Evolutionary conservation across 2,888 invertebrate genomes (phyloP).

Genomic region (Scaptomyza parva): DNA sequence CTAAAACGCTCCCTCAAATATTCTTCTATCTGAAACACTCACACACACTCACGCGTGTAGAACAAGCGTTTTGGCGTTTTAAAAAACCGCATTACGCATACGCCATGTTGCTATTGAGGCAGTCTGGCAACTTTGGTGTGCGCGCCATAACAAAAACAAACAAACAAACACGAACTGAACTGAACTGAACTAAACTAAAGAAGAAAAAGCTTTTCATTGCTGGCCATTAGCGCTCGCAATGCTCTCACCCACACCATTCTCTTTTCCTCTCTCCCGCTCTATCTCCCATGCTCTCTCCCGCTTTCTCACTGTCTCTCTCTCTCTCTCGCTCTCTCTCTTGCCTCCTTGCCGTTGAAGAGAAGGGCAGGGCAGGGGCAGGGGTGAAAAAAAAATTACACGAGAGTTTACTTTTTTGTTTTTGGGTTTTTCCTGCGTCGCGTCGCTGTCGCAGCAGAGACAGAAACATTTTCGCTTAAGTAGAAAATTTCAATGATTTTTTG

Average conservation of each 20-base stretch:
- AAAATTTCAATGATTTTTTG: constrained; percentile 69
- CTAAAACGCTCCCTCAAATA: constrained; percentile 15
- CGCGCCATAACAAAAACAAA: constrained; percentile 58
- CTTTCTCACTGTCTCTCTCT: too few species aligned
- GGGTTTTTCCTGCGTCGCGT: constrained; percentile 60
- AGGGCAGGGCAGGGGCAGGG: background rate
- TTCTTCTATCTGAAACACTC: constrained; percentile 1
- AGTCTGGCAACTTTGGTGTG: constrained; percentile 63
- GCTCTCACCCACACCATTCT: constrained; percentile 19
- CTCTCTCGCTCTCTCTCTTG: constrained; percentile 18
- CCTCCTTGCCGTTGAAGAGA: constrained; percentile 23
- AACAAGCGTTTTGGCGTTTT: constrained; percentile 41
- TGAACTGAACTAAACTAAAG: constrained; percentile 30
- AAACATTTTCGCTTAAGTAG: constrained; percentile 67
- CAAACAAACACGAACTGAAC: constrained; percentile 32
- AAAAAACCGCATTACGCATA: constrained; percentile 66
- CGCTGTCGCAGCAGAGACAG: constrained; percentile 52
- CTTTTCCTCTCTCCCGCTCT: constrained; percentile 1
- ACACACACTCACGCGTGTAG: background rate
- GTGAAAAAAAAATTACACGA: constrained; percentile 21
- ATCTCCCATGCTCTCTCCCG: too few species aligned
- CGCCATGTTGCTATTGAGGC: constrained; percentile 63
- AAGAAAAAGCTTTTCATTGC: constrained; percentile 67
- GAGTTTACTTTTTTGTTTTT: constrained; percentile 35
- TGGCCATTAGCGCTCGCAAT: constrained; percentile 51